Evolutionary conservation across 2,888 invertebrate genomes (phyloP), one percentile per base, ranked within the genome.

Genomic region (Bellardia bayeri): DNA sequence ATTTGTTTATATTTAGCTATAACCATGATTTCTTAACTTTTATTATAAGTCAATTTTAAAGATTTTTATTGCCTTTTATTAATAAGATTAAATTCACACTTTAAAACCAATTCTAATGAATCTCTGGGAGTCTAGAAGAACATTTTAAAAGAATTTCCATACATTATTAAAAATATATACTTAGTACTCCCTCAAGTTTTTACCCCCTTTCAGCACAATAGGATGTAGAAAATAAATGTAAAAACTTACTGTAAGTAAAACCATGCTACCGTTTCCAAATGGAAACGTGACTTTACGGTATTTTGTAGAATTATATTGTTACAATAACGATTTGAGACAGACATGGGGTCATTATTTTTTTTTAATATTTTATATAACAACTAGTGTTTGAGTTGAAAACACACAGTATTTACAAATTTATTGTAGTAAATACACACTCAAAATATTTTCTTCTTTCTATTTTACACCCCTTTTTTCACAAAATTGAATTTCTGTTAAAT

Each of bases 401-500:
- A 75, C 74, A 82, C 30, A 68, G 37, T 68, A n/a, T 82, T 82
- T 64, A 56, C 11, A 68, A 71, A 63, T 61, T 82, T 75, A 61
- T 63, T 63, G 49, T 30, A 23, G 23, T 23, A 23, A 23, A 23
- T 23, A 23, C 23, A 23, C 23, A 23, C 23, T 23, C 23, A 49
- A 76, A 64, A 56, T 33, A 37, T 42, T 16, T 45, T 30, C 30
- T 64, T 69, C 14, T 42, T 61, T 11, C 33, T 45, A 45, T 40
- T n/a, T 11, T 23, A 16, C 68, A 80, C 69, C 82, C 76, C 74
- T 69, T 82, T 69, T 14, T 58, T 1, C 33, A 68, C 23, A 81
- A 82, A 86, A 75, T 74, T 74, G 54, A 76, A 74, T 56, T 82
- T 79, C 45, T 79, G 78, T 82, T 86, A 74, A 86, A 86, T 86